Evolutionary conservation across 1,140 invertebrate species (phyloP), one percentile per base, ranked within the genome.

Genomic region (Pinna nobilis): DNA sequence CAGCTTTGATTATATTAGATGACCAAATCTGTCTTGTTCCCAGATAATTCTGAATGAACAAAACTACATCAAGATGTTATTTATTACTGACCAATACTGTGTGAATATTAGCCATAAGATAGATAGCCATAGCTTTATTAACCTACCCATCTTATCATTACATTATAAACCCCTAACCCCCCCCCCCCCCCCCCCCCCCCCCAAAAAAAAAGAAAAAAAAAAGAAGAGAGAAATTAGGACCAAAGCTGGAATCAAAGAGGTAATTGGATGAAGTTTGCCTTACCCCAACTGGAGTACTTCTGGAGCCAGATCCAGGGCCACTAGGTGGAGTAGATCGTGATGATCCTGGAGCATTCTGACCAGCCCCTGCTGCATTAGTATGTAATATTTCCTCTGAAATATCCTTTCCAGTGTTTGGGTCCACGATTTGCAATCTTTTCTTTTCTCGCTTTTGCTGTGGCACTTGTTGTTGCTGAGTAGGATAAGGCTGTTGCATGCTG

Each of bases 341-440:
- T 33, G 63, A 44, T 11, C 23, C 47, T 51, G 50, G 50, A n/a
- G n/a, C n/a, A n/a, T n/a, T n/a, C n/a, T n/a, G n/a, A 30, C 28
- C 28, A 20, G 39, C 35, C 23, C 30, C 44, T 18, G 23, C n/a
- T n/a, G 47, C 41, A 15, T 33, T 65, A 30, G 51, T 63, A 49
- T 76, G 55, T 6, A 70, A 41, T 51, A 83, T 72, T 51, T 82
- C 80, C 50, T 75, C 79, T 57, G 80, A 79, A 1, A 84, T 71
- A 51, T 84, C 80, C 44, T 75, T 74, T 5, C 76, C 75, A 1
- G 82, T 80, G 57, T 74, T 79, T 28, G 84, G 84, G 69, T 86
- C 83, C 49, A 77, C 66, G 53, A 86, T 86, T 33, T 60, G 60
- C 11, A 84, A 47, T 18, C 73, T 71, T 37, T 76, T 73, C 57